These are phyloP conservation scores for Phylloscopus collybita DNA, from an alignment of 2,797 vertebrate genomes.

Conservation along the genomic window DNA sequence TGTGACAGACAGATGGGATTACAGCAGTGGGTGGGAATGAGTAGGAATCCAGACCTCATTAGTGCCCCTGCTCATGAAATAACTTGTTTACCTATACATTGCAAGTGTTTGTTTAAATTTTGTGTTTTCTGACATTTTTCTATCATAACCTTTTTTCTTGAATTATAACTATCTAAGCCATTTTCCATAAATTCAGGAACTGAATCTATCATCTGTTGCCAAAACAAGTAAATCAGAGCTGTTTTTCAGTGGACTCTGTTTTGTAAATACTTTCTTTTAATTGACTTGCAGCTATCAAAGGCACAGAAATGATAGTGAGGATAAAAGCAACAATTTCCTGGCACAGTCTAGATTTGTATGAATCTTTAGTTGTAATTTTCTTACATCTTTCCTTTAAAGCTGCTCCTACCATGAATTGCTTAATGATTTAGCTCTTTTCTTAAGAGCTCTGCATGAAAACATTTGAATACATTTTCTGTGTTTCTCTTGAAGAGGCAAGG, in stretches of 20 bases:
- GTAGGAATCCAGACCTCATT: background rate
- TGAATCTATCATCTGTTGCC: slow-evolving; percentile 9
- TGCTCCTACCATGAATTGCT: slow-evolving; percentile 8
- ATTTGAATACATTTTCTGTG: slow-evolving; percentile 5
- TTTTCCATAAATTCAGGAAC: slow-evolving; percentile 20
- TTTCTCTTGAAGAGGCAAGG: background rate
- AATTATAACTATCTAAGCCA: slow-evolving; percentile 22
- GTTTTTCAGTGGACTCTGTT: slow-evolving; percentile 31
- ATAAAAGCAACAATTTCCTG: slow-evolving; percentile 56
- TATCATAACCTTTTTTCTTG: background rate
- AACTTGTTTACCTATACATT: background rate
- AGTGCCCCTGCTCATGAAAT: background rate
- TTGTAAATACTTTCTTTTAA: slow-evolving; percentile 58
- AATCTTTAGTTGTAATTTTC: background rate
- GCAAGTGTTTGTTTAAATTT: background rate
- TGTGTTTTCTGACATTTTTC: background rate
- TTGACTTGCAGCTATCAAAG: slow-evolving; percentile 46
- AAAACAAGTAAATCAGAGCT: slow-evolving; percentile 41
- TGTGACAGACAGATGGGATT: background rate
- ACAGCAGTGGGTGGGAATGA: background rate
- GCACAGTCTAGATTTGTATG: background rate
- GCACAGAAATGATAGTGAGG: slow-evolving; percentile 6
- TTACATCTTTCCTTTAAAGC: slow-evolving; percentile 34
- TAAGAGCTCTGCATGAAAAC: slow-evolving; percentile 31
- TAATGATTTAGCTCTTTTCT: slow-evolving; percentile 60